A percentile compares a stretch with the other conserved stretches of the same genome.
These are phyloP conservation scores for Tetrao urogallus DNA, from an alignment of 2,113 vertebrate species.

Conservation along the genomic window DNA sequence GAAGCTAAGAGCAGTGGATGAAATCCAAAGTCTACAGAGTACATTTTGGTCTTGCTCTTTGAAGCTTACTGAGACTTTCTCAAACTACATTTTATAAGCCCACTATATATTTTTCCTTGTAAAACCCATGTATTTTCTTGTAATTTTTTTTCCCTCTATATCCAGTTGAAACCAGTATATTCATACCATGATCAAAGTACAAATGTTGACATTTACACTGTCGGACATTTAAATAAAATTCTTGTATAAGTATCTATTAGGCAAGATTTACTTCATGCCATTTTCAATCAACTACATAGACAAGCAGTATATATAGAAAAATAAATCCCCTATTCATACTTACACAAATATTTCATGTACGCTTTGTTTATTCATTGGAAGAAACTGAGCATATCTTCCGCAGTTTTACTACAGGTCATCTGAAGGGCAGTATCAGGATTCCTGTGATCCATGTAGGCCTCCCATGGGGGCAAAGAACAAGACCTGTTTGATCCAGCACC, in stretches of 20 bases:
- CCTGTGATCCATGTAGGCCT: slow-evolving; percentile 87
- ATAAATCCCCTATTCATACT: slow-evolving; percentile 76
- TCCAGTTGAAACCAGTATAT: slow-evolving; percentile 59
- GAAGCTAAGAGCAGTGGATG: slow-evolving; percentile 14
- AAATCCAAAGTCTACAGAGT: slow-evolving; percentile 56
- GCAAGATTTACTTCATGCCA: slow-evolving; percentile 75
- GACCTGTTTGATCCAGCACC: slow-evolving; percentile 94
- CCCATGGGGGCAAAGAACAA: slow-evolving; percentile 87
- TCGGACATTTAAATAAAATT: slow-evolving; percentile 75
- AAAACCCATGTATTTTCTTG: background rate
- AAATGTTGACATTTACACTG: slow-evolving; percentile 59
- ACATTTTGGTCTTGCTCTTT: slow-evolving; percentile 32
- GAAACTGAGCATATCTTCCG: slow-evolving; percentile 90
- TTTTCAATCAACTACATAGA: slow-evolving; percentile 76
- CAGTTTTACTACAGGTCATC: slow-evolving; percentile 90
- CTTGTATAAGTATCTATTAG: slow-evolving; percentile 78
- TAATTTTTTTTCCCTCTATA: slow-evolving; percentile 26
- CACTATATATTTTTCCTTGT: slow-evolving; percentile 41
- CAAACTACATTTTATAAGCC: slow-evolving; percentile 41
- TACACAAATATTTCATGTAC: slow-evolving; percentile 79
- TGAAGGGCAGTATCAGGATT: slow-evolving; percentile 88
- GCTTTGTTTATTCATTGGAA: slow-evolving; percentile 88
- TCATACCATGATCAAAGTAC: slow-evolving; percentile 69
- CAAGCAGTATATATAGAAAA: slow-evolving; percentile 68
- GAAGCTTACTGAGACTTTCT: slow-evolving; percentile 42